phyloP scores from a whole-genome alignment of 2,113 vertebrate genomes.

The Sylvia atricapilla region DNA sequence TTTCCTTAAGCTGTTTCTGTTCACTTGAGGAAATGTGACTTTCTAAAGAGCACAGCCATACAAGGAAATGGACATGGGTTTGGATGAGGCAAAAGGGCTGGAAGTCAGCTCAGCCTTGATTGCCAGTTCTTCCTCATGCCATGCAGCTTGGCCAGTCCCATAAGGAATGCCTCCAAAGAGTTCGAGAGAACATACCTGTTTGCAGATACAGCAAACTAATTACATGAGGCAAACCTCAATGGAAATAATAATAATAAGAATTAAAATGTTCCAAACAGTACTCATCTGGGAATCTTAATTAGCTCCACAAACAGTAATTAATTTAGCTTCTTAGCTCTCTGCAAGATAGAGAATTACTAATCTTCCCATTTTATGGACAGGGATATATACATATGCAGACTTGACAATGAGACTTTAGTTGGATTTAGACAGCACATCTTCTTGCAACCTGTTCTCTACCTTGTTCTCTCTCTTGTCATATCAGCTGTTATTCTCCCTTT shows the following conservation, averaged over 20 bases:
- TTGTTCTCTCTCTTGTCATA: background rate
- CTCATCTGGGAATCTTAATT: slow-evolving; percentile 48
- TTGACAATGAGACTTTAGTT: background rate
- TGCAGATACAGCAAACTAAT: slow-evolving; percentile 29
- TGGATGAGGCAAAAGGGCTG: background rate
- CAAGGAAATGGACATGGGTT: background rate
- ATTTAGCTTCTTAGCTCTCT: slow-evolving; percentile 34
- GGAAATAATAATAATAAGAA: slow-evolving; percentile 49
- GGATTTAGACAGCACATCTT: background rate
- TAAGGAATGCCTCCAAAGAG: background rate
- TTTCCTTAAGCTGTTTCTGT: background rate
- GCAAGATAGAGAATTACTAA: slow-evolving; percentile 1
- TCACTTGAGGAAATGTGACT: background rate
- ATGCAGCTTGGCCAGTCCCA: background rate
- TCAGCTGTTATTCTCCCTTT: background rate
- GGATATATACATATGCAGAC: background rate
- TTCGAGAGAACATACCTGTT: slow-evolving; percentile 1
- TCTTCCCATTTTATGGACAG: background rate
- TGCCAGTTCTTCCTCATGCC: background rate
- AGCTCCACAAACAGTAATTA: slow-evolving; percentile 52
- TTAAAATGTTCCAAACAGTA: slow-evolving; percentile 23
- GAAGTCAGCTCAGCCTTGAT: background rate
- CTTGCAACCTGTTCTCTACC: background rate
- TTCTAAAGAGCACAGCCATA: background rate
- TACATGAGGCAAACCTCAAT: background rate